Base-by-base conservation (phyloP, 2,888 invertebrate genomes). In the Cheilosia vulpina region DNA sequence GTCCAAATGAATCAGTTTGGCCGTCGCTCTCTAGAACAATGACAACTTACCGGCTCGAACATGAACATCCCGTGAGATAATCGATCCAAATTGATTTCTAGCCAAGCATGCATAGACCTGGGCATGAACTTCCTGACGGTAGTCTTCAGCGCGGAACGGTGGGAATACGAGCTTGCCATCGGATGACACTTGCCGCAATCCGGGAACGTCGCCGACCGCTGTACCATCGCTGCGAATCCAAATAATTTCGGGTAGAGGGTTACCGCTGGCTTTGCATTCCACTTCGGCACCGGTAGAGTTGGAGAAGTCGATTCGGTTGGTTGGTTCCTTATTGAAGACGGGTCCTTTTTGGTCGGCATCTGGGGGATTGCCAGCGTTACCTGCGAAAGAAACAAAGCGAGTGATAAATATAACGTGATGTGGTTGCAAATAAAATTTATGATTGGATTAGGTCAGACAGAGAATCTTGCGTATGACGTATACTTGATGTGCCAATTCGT, bases 121-220 rank as follows among this genome's bases (percentile, higher is more conserved):
- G 84, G 98, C 97, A 92, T 98, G 98, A 58, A 98, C 97, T 92
- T 98, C 97, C 92, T 98, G 97, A 55, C 97, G 95, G 91, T 98
- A 98, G 92, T 97, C 97, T 92, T 97, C 97, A 66, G 97, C 97
- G 80, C 98, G 95, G 94, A 98, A 98, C 43, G 98, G 98, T 81
- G 97, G 97, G 92, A 98, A 98, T 66, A 97, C 96, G 89, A 98
- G 93, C 91, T 98, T 98, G 90, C 98, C 98, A 92, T 98, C 98
- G 73, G 97, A 96, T 89, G 97, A 91, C 89, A 96, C 97, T 94
- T 97, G 96, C 93, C 97, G 93, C 78, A 97, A 93, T 89, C 96
- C 98, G 88, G 97, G 97, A 41, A 98, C 97, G 91, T 97, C 97
- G 80, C 97, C 97, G 80, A 98, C 97, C 83, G 97, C 97, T 79